These are phyloP conservation scores for Leptinotarsa lineolata DNA, from an alignment of 1,140 invertebrate species.

Conservation along the genomic window DNA sequence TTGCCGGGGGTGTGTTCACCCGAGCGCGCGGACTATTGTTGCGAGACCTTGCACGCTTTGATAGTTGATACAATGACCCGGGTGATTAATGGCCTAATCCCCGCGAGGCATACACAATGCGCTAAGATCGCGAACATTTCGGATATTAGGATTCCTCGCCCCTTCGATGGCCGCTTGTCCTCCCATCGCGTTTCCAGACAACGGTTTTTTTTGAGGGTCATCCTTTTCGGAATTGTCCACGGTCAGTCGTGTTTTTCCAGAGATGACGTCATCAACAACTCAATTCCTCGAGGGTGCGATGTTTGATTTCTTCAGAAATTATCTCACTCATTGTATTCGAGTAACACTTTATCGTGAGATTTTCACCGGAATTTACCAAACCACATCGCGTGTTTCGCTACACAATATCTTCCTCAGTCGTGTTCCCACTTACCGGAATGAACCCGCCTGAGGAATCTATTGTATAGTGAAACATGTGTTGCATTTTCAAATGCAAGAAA, in stretches of 20 bases:
- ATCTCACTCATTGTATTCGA: too few species aligned
- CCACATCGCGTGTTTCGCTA: too few species aligned
- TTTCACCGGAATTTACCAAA: too few species aligned
- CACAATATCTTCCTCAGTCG: too few species aligned
- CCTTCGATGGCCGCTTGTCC: conserved; percentile 27
- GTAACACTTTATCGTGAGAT: too few species aligned
- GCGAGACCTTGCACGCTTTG: conserved; percentile 57
- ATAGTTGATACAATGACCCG: conserved; percentile 58
- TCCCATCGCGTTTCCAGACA: conserved; percentile 31
- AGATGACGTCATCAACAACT: too few species aligned
- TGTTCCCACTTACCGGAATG: too few species aligned
- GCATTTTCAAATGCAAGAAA: too few species aligned
- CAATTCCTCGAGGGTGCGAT: too few species aligned
- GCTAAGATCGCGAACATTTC: conserved; percentile 55
- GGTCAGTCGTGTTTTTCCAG: conserved; percentile 15
- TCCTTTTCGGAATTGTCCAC: neutral
- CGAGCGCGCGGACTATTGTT: conserved; percentile 56
- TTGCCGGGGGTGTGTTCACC: conserved; percentile 47
- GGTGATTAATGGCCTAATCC: conserved; percentile 57
- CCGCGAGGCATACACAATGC: conserved; percentile 55
- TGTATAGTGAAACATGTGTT: too few species aligned
- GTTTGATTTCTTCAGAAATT: too few species aligned
- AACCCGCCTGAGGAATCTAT: too few species aligned
- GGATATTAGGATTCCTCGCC: conserved; percentile 56
- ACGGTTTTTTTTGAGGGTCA: conserved; percentile 17